A percentile compares a stretch with the other conserved stretches of the same genome.
Conservation (phyloP, 2,888 invertebrate species). For the Altica lythri region DNA sequence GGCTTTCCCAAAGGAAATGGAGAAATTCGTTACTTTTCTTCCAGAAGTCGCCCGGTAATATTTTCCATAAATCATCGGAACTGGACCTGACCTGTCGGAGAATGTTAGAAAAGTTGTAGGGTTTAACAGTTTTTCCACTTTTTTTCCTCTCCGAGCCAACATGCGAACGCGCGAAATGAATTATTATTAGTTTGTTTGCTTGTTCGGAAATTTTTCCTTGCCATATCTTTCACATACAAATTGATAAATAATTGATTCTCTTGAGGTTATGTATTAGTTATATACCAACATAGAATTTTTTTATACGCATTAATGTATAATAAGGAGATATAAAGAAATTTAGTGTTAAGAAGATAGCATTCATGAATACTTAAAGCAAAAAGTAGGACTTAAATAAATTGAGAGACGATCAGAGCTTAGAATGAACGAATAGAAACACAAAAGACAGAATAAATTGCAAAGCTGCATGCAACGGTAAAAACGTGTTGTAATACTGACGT, state of each 20-base stretch:
- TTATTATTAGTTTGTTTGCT: constrained; percentile 48
- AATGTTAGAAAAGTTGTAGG: constrained; percentile 50
- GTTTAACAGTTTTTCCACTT: constrained; percentile 45
- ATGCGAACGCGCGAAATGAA: constrained; percentile 54
- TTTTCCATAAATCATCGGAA: constrained; percentile 60
- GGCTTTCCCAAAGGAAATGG: constrained; percentile 27
- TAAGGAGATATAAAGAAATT: too few species aligned
- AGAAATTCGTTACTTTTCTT: constrained; percentile 55
- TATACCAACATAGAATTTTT: too few species aligned
- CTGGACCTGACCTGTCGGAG: constrained; percentile 53
- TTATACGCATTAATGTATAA: too few species aligned
- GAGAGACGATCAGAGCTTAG: too few species aligned
- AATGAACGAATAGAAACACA: too few species aligned
- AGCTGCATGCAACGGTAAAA: too few species aligned
- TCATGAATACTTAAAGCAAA: too few species aligned
- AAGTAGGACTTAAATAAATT: too few species aligned
- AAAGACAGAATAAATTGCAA: too few species aligned
- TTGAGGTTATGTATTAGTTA: constrained; percentile 19
- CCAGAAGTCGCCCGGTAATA: constrained; percentile 52
- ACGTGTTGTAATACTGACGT: too few species aligned
- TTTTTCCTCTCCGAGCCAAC: constrained; percentile 44
- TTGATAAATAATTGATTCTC: constrained; percentile 43
- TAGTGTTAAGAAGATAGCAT: too few species aligned
- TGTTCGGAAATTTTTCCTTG: constrained; percentile 14
- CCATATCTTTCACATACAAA: constrained; percentile 42